Conservation (phyloP, 2,113 vertebrate genomes). For the Phyllostomus hastatus region DNA sequence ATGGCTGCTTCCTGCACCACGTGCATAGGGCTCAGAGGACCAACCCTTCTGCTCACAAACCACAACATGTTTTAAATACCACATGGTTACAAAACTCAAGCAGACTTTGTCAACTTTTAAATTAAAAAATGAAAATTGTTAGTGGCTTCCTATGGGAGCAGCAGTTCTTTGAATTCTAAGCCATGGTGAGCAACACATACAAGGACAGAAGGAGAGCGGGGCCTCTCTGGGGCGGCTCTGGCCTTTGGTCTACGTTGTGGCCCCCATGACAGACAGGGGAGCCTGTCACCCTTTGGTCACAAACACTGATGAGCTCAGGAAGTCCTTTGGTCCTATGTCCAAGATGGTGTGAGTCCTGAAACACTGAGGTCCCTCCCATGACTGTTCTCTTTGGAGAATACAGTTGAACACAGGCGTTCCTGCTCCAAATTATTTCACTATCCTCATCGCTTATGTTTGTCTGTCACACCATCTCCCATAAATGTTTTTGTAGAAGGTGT, state of each 20-base stretch:
- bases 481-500: not conserved
- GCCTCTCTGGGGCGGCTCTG: not conserved
- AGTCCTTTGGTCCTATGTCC: not conserved
- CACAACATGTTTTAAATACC: too few relatives aligned
- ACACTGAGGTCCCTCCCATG: not conserved
- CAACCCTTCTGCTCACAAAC: not conserved
- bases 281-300: not conserved
- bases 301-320: not conserved
- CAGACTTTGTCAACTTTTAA: not conserved
- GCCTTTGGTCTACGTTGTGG: not conserved
- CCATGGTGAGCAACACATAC: fast-evolving
- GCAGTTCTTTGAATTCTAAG: not conserved
- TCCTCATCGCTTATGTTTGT: not conserved
- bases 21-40: not conserved
- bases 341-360: not conserved
- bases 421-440: not conserved
- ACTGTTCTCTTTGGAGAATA: not conserved
- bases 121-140: not conserved
- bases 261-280: not conserved
- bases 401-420: not conserved
- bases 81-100: not conserved
- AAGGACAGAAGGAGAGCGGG: not conserved
- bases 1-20: not conserved
- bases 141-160: not conserved
- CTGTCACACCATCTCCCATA: not conserved